Evolutionary conservation across 2,888 invertebrate genomes (phyloP).

Genomic region (Cataglyphis altisquamis): DNA sequence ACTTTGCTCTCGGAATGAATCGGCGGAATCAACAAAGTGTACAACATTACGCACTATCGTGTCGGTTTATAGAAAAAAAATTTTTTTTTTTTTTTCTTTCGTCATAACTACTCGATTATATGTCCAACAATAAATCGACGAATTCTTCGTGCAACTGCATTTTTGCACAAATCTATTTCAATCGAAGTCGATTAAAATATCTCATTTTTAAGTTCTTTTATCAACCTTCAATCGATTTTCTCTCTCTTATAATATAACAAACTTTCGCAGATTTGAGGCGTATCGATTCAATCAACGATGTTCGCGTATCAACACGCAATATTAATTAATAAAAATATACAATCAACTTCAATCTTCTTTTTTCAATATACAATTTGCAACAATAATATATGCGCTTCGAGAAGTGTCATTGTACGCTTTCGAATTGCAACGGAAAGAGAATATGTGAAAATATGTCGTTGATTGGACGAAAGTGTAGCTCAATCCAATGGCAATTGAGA

Average conservation of each 20-base stretch:
- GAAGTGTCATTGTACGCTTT: conserved; percentile 9
- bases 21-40: conserved; percentile 7
- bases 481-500: neutral
- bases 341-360: neutral
- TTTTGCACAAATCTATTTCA: neutral
- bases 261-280: neutral
- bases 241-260: neutral
- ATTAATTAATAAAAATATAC: neutral
- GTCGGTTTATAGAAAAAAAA: neutral
- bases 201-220: neutral
- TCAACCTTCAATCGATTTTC: neutral
- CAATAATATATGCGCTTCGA: neutral
- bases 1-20: conserved; percentile 8
- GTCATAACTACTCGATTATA: conserved; percentile 2
- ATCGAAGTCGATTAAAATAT: neutral
- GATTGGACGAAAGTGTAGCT: conserved; percentile 13
- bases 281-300: neutral
- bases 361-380: neutral
- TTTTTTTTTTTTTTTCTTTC: neutral
- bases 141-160: neutral
- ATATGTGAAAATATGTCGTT: neutral
- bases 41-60: conserved; percentile 28
- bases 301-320: neutral
- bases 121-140: neutral
- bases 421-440: neutral